Conservation (phyloP, 2,797 vertebrate species). For the Eleutherodactylus coqui region DNA sequence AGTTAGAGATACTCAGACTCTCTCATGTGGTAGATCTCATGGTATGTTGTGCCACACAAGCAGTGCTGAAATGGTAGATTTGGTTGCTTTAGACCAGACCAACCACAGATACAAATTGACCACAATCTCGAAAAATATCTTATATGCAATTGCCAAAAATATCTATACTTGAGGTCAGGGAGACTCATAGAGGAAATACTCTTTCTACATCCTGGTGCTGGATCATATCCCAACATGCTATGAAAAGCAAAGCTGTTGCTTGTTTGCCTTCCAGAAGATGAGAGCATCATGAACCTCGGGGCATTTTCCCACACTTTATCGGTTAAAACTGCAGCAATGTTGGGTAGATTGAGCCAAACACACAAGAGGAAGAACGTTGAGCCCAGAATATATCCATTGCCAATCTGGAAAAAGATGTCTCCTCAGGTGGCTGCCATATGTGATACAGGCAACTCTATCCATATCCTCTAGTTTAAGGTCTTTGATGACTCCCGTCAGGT, state of each 20-base stretch:
- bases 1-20: neutral
- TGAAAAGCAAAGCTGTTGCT: neutral
- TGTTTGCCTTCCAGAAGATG: neutral
- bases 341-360: neutral
- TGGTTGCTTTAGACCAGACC: neutral
- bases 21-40: neutral
- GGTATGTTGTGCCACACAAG: neutral
- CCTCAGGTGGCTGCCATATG: neutral
- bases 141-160: neutral
- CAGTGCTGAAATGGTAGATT: constrained; percentile 9
- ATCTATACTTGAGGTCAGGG: neutral
- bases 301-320: neutral
- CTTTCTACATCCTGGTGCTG: too few relatives aligned
- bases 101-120: neutral
- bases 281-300: neutral
- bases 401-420: neutral
- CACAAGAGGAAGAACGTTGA: neutral
- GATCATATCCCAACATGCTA: neutral
- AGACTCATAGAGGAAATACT: neutral
- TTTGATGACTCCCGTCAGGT: neutral
- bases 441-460: neutral
- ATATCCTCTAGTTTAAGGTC: neutral
- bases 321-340: neutral
- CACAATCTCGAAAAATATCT: neutral
- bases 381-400: neutral